Evolutionary conservation across 2,113 vertebrate species (phyloP).

Genomic region (Campylomormyrus tamandua): DNA sequence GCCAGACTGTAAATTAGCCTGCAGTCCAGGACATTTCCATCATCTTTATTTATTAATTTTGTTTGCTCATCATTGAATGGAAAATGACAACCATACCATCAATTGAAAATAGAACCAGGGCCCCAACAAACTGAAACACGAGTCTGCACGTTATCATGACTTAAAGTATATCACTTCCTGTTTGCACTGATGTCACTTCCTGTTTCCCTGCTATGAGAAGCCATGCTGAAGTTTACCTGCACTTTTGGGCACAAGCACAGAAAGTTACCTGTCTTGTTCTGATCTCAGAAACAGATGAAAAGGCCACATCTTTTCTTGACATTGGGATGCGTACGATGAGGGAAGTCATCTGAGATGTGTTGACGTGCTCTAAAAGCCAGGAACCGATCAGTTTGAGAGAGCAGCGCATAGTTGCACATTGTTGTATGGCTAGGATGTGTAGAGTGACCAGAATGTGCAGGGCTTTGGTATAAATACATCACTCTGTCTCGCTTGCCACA

Average conservation of each 20-base stretch:
- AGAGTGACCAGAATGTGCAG: neutral
- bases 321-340: neutral
- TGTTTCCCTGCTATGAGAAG: neutral
- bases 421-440: neutral
- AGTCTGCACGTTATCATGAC: neutral
- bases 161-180: neutral
- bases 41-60: neutral
- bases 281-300: neutral
- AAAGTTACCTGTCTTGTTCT: neutral
- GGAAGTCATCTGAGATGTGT: neutral
- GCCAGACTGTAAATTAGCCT: neutral
- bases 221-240: neutral
- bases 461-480: neutral
- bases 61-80: neutral
- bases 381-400: neutral
- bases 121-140: neutral
- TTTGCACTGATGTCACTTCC: neutral
- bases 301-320: neutral
- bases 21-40: conserved; percentile 6
- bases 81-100: neutral
- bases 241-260: neutral
- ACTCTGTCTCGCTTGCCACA: neutral
- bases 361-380: neutral
- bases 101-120: neutral
- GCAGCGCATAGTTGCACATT: too few relatives aligned